phyloP scores from a whole-genome alignment of 92 coral and sea anemone genomes.

The Epizoanthus scotinus region DNA sequence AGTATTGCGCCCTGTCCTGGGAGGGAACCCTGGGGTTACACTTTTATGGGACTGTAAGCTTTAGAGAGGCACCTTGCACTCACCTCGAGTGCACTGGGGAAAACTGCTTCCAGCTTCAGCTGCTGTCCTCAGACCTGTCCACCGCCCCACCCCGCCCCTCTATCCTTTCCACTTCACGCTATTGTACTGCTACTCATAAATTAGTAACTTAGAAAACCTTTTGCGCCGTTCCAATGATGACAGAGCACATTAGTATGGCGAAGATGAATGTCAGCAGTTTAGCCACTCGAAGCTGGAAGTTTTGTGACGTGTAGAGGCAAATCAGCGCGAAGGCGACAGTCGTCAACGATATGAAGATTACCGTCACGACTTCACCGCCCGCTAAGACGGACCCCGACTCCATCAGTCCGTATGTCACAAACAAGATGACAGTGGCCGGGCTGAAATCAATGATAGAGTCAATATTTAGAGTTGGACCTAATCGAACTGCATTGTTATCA shows the following conservation, averaged over 20 bases:
- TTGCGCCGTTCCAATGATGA: slow-evolving; percentile 59
- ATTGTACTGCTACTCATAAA: too few species aligned
- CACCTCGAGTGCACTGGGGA: too few species aligned
- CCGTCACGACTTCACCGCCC: slow-evolving; percentile 46
- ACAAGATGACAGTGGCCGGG: slow-evolving; percentile 59
- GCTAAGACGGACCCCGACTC: slow-evolving; percentile 40
- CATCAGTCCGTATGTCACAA: slow-evolving; percentile 58
- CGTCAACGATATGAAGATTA: slow-evolving; percentile 34
- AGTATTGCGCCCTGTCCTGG: too few species aligned
- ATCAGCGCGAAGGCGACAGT: slow-evolving; percentile 33
- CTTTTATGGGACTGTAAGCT: too few species aligned
- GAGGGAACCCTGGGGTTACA: too few species aligned
- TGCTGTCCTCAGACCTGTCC: too few species aligned
- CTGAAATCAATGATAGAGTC: slow-evolving; percentile 2
- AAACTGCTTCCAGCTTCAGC: too few species aligned
- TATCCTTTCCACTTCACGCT: too few species aligned
- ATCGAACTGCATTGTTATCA: too few species aligned
- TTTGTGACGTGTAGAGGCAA: slow-evolving; percentile 48
- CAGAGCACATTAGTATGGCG: slow-evolving; percentile 65
- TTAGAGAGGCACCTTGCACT: too few species aligned
- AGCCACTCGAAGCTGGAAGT: slow-evolving; percentile 58
- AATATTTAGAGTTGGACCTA: too few species aligned
- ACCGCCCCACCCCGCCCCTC: too few species aligned
- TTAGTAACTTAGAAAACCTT: slow-evolving; percentile 34
- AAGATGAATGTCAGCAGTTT: slow-evolving; percentile 60